phyloP scores from a whole-genome alignment of 2,888 invertebrate genomes.

The Mesochorus sp. region DNA sequence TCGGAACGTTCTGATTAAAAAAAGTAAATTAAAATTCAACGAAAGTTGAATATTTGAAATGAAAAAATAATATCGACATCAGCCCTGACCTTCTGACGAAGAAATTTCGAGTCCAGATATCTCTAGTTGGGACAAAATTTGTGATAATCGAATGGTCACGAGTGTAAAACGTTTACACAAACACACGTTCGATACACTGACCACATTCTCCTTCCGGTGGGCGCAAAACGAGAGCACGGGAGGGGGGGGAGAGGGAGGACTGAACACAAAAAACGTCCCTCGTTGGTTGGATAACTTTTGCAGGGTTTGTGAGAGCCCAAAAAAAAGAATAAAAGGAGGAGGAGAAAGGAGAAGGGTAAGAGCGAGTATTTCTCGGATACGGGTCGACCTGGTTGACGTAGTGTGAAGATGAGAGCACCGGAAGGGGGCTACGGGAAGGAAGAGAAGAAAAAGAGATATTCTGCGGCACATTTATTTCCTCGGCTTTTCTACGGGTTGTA shows the following conservation, averaged over 20 bases:
- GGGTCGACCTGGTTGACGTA: conserved; percentile 58
- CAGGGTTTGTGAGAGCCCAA: conserved; percentile 1
- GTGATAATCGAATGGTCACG: conserved; percentile 19
- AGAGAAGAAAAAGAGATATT: conserved; percentile 40
- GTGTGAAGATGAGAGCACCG: conserved; percentile 40
- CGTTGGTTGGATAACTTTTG: conserved; percentile 37
- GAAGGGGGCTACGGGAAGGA: conserved; percentile 7
- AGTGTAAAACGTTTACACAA: conserved; percentile 7
- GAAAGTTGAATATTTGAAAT: not conserved
- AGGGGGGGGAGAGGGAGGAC: not conserved
- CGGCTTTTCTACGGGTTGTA: conserved; percentile 46
- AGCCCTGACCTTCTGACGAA: not conserved
- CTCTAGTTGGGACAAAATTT: not conserved
- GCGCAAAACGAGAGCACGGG: conserved; percentile 50
- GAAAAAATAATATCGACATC: not conserved
- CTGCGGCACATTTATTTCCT: conserved; percentile 53
- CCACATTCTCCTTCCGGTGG: conserved; percentile 45
- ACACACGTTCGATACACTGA: not conserved
- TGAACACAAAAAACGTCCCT: conserved; percentile 2
- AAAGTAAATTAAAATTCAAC: too few species aligned
- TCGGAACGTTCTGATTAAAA: too few species aligned
- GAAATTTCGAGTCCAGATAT: not conserved
- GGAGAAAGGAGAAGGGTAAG: not conserved
- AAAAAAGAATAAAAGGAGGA: conserved; percentile 7
- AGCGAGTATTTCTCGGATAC: conserved; percentile 24